Base-by-base conservation (phyloP, 2,797 vertebrate genomes). In the Otus scops region DNA sequence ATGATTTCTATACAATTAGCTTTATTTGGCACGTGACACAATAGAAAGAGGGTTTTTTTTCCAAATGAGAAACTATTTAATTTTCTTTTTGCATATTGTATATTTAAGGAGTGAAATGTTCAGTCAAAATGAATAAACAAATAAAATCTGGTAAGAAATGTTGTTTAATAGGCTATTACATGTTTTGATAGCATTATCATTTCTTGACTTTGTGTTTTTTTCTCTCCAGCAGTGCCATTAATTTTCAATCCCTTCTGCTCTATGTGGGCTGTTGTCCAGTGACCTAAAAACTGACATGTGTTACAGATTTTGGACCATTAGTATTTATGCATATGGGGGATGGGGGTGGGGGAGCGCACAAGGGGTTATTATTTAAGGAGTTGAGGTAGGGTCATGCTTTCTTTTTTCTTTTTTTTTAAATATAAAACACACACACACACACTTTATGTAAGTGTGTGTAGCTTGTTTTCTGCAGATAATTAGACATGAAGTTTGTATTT, bases 171-270 rank as follows among this genome's bases (percentile, higher is more conserved):
- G 41, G 68, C 30, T 67, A 7, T 60, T 75, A 32, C 7, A 8
- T 68, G 13, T 79, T 86, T 84, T 92, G 23, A 45, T 53, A 88
- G 48, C 47, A 53, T 79, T 91, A 83, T 84, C 1, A 59, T 86
- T 91, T 78, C 54, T 90, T 97, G 78, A 64, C 54, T 85, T 84
- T 34, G 4, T 51, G 43, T 50, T 73, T 92, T 91, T 71, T 92
- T 50, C 16, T 47, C 38, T 79, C 60, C 81, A 89, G 51, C 27
- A 91, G 43, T 5, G 11, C 36, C 83, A 76, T 89, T 97, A 95
- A 96, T 97, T 97, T 97, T 96, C 32, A 75, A 4, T 93, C 68
- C 68, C 91, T 96, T 97, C 89, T 97, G 84, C 28, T 97, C 48
- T 74, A 4, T 64, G 34, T 96, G 88, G 91, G 95, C 95, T 88